Evolutionary conservation across 2,113 vertebrate species (phyloP).

Genomic region (Nannospalax galili): DNA sequence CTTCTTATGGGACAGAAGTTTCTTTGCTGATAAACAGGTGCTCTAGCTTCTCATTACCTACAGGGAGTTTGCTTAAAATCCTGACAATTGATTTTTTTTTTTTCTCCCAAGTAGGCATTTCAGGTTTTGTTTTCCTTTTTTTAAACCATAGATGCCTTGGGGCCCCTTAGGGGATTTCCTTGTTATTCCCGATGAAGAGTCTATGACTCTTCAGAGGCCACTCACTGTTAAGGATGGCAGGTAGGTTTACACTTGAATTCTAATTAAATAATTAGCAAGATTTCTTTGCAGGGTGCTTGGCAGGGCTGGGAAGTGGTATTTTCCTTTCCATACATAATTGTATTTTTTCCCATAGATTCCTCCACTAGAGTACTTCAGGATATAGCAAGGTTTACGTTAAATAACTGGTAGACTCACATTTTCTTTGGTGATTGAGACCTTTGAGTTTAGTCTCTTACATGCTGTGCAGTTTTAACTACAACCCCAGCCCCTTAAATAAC

Average conservation of each 20-base stretch:
- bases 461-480: background rate
- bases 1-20: no score
- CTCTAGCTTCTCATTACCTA: constrained; percentile 18
- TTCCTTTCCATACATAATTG: background rate
- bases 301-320: background rate
- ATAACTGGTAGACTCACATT: background rate
- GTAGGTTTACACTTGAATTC: constrained; percentile 43
- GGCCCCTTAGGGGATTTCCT: background rate
- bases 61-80: background rate
- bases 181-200: background rate
- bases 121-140: constrained; percentile 9
- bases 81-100: background rate
- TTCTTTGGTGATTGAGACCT: background rate
- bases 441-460: background rate
- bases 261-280: constrained; percentile 12
- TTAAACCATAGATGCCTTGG: background rate
- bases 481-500: background rate
- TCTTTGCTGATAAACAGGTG: no score
- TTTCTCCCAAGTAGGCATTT: background rate
- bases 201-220: background rate
- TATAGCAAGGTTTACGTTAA: constrained; percentile 41
- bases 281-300: constrained; percentile 11
- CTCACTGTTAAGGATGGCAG: background rate
- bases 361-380: background rate
- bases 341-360: background rate